phyloP scores from a whole-genome alignment of 1,140 invertebrate genomes.

The Globodera ellingtonae region DNA sequence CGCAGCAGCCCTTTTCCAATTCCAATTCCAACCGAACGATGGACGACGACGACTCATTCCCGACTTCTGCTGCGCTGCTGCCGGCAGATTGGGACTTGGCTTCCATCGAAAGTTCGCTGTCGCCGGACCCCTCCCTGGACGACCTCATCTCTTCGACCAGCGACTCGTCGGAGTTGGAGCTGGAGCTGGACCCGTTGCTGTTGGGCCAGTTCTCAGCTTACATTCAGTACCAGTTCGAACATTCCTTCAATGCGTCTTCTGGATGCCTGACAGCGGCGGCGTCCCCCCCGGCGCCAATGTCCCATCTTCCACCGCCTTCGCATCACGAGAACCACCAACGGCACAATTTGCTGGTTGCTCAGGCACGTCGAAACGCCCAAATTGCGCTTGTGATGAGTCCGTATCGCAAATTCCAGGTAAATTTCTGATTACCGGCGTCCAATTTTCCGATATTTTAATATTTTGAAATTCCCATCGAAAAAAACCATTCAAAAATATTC shows the following conservation, averaged over 20 bases:
- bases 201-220: neutral
- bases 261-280: neutral
- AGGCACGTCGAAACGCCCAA: conserved; percentile 8
- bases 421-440: too few species aligned
- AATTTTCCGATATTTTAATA: too few species aligned
- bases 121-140: conserved; percentile 7
- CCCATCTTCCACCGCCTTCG: conserved; percentile 3
- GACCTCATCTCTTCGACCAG: conserved; percentile 5
- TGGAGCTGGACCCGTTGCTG: conserved; percentile 6
- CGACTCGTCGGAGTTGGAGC: neutral
- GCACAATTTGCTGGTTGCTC: neutral
- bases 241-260: neutral
- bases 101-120: conserved; percentile 8
- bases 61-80: neutral
- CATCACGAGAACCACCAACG: neutral
- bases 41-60: neutral
- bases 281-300: neutral
- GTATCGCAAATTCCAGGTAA: conserved; percentile 23
- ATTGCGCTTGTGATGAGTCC: conserved; percentile 2
- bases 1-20: too few species aligned
- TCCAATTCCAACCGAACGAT: neutral
- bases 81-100: neutral
- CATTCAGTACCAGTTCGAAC: neutral
- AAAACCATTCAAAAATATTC: neutral
- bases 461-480: too few species aligned